phyloP scores from a whole-genome alignment of 92 coral and sea anemone species.

The Parazoanthus swiftii region DNA sequence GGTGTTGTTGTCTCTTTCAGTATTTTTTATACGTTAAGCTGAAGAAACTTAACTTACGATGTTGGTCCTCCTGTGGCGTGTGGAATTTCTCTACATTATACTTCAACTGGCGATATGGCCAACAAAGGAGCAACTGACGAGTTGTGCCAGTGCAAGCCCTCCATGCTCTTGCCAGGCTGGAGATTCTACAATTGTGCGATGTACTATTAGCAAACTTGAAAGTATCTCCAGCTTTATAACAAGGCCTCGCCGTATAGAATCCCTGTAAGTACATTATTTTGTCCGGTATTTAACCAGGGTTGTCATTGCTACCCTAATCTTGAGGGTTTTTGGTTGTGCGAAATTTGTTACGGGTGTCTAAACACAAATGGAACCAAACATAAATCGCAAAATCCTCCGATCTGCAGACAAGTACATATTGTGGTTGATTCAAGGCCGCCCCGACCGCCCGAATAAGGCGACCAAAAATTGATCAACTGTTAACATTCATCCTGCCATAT shows the following conservation, averaged over 20 bases:
- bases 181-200: background rate
- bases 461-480: too few relatives aligned
- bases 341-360: background rate
- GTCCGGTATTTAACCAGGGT: too few relatives aligned
- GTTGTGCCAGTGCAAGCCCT: background rate
- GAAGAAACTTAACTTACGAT: background rate
- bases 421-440: too few relatives aligned
- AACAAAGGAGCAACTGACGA: background rate
- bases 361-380: too few relatives aligned
- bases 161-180: background rate
- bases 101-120: background rate
- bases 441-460: too few relatives aligned
- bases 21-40: too few relatives aligned
- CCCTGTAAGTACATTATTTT: background rate
- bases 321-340: background rate
- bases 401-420: too few relatives aligned
- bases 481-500: too few relatives aligned
- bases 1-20: background rate
- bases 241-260: background rate
- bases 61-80: background rate
- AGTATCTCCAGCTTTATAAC: background rate
- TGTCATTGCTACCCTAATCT: background rate
- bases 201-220: background rate
- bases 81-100: background rate
- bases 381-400: too few relatives aligned